These are phyloP conservation scores for Phenganax subtilis DNA, from an alignment of 92 coral and sea anemone species.

Conservation along the genomic window DNA sequence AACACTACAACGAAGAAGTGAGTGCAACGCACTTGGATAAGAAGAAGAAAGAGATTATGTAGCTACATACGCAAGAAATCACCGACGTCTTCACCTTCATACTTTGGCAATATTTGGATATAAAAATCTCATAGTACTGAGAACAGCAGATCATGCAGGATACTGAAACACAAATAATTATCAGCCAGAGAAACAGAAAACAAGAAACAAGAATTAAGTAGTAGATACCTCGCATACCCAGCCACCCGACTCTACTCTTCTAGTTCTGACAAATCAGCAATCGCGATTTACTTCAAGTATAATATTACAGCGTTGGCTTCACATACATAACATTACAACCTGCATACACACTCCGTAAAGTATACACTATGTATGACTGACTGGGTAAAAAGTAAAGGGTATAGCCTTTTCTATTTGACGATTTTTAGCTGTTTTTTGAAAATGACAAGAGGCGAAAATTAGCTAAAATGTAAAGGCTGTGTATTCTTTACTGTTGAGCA, in stretches of 20 bases:
- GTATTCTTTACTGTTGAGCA: no score
- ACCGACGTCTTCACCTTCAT: slow-evolving; percentile 59
- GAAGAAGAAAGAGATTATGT: not conserved
- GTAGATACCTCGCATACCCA: slow-evolving; percentile 72
- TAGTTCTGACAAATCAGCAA: slow-evolving; percentile 48
- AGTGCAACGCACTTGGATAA: not conserved
- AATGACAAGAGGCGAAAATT: no score
- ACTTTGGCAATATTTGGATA: slow-evolving; percentile 58
- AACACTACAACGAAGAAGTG: slow-evolving; percentile 35
- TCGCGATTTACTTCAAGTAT: slow-evolving; percentile 19
- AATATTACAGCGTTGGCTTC: no score
- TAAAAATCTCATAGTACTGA: slow-evolving; percentile 59
- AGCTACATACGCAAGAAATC: slow-evolving; percentile 66
- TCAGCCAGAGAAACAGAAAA: not conserved
- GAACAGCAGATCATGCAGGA: slow-evolving; percentile 51
- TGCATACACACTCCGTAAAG: no score
- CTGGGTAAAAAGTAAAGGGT: no score
- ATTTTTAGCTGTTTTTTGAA: no score
- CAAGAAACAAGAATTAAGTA: not conserved
- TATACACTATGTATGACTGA: no score
- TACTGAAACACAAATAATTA: slow-evolving; percentile 43
- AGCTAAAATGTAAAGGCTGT: no score
- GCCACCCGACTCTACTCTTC: slow-evolving; percentile 53
- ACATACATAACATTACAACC: no score
- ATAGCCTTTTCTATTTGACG: no score